Evolutionary conservation across 2,888 invertebrate genomes (phyloP).

Genomic region (Drosophila nigritarsus): DNA sequence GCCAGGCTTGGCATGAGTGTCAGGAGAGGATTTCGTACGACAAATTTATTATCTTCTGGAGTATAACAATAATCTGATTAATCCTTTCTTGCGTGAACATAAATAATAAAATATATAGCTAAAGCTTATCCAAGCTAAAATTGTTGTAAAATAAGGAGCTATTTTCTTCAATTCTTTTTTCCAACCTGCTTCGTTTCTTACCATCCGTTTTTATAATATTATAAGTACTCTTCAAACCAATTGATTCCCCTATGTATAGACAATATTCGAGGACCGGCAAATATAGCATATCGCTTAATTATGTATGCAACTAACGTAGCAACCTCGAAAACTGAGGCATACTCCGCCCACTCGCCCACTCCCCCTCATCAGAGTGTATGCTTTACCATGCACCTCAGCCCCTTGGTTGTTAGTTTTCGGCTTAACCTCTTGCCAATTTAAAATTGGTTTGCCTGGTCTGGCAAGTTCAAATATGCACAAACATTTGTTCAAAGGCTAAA

Average conservation of each 20-base stretch:
- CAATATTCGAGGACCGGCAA: constrained; percentile 25
- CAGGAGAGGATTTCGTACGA: background rate
- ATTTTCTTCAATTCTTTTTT: background rate
- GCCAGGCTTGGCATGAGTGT: background rate
- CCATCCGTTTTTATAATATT: constrained; percentile 3
- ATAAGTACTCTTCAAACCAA: constrained; percentile 47
- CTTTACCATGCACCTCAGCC: constrained; percentile 3
- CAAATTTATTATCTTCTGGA: background rate
- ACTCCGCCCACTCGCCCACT: background rate
- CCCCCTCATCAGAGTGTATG: background rate
- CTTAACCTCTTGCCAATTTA: constrained; percentile 79
- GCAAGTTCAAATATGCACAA: constrained; percentile 80
- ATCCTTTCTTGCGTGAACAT: background rate
- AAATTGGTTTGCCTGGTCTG: constrained; percentile 70
- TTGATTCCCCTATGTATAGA: constrained; percentile 43
- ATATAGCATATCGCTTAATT: constrained; percentile 58
- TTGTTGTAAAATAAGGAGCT: background rate
- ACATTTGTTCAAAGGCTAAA: constrained; percentile 79
- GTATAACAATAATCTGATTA: background rate
- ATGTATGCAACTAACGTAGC: constrained; percentile 70
- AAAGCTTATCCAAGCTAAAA: background rate
- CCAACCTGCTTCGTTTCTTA: background rate
- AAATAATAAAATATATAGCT: background rate
- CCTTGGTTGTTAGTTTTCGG: constrained; percentile 71
- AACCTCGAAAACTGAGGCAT: constrained; percentile 34